Conservation (phyloP, 2,888 invertebrate species). For the Aradus depressus region DNA sequence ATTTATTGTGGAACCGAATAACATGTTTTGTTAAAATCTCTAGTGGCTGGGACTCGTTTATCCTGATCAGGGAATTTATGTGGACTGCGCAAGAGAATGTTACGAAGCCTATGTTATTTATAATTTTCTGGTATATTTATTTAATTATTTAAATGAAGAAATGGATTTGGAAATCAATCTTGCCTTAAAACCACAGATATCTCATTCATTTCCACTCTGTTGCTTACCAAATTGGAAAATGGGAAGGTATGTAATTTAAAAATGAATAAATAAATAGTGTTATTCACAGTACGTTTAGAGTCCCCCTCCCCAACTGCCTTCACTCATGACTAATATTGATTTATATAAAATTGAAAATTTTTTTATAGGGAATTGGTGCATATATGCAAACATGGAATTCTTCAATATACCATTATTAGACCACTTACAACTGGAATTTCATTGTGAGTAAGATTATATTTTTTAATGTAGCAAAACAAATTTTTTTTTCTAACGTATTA, state of each 20-base stretch:
- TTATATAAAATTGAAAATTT: background rate
- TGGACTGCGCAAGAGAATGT: constrained; percentile 87
- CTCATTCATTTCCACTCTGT: constrained; percentile 84
- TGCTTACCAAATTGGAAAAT: constrained; percentile 87
- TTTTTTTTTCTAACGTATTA: no score
- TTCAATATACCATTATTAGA: constrained; percentile 87
- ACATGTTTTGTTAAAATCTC: constrained; percentile 27
- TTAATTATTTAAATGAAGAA: constrained; percentile 77
- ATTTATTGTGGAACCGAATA: background rate
- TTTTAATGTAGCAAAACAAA: background rate
- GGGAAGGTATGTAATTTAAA: constrained; percentile 52
- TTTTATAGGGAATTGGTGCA: constrained; percentile 72
- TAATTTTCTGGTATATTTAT: constrained; percentile 89
- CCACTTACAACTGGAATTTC: constrained; percentile 83
- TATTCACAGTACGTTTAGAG: no score
- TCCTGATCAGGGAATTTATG: constrained; percentile 78
- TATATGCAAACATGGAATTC: constrained; percentile 90
- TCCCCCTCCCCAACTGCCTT: background rate
- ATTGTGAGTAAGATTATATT: constrained; percentile 50
- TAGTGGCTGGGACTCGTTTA: constrained; percentile 82
- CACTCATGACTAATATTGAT: background rate
- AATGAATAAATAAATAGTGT: background rate
- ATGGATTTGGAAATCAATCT: constrained; percentile 73
- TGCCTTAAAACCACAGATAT: constrained; percentile 71
- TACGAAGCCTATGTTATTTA: constrained; percentile 98